phyloP scores from a whole-genome alignment of 2,797 vertebrate species.

The Chelon auratus region DNA sequence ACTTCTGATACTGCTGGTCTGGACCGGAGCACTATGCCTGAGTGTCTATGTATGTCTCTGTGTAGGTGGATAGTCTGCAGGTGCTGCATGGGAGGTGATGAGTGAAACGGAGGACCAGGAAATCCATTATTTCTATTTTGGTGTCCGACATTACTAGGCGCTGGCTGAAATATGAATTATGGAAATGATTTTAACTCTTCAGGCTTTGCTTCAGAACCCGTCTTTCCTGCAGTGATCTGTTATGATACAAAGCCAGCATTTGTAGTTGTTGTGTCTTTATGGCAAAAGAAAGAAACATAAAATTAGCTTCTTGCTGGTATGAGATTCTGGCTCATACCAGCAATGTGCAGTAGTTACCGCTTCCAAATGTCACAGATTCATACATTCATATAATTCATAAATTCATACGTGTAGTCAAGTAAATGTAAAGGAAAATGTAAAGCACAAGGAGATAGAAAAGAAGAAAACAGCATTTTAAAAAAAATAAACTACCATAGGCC shows the following conservation, averaged over 20 bases:
- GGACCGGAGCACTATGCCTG: slow-evolving; percentile 29
- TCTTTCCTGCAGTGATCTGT: slow-evolving; percentile 53
- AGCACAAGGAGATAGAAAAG: slow-evolving; percentile 6
- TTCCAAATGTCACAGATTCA: slow-evolving; percentile 9
- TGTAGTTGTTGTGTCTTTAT: neutral
- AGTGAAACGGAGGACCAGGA: slow-evolving; percentile 52
- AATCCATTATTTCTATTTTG: slow-evolving; percentile 77
- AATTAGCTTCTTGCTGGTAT: neutral
- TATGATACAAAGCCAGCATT: slow-evolving; percentile 31
- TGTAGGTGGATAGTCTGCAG: slow-evolving; percentile 55
- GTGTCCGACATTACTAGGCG: slow-evolving; percentile 64
- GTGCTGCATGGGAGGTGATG: slow-evolving; percentile 58
- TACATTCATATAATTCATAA: slow-evolving; percentile 13
- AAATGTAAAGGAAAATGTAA: neutral
- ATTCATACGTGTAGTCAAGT: neutral
- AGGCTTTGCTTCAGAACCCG: slow-evolving; percentile 45
- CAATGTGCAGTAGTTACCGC: slow-evolving; percentile 5
- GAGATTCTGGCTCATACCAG: slow-evolving; percentile 7
- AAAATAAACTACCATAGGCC: slow-evolving; percentile 29
- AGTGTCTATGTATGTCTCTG: slow-evolving; percentile 27
- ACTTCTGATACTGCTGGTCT: slow-evolving; percentile 66
- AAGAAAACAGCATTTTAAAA: slow-evolving; percentile 8
- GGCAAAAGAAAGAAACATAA: slow-evolving; percentile 2
- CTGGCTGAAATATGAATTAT: slow-evolving; percentile 71
- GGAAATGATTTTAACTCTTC: slow-evolving; percentile 67